Evolutionary conservation across 2,888 invertebrate species (phyloP).

Genomic region (Tenthredo notha): DNA sequence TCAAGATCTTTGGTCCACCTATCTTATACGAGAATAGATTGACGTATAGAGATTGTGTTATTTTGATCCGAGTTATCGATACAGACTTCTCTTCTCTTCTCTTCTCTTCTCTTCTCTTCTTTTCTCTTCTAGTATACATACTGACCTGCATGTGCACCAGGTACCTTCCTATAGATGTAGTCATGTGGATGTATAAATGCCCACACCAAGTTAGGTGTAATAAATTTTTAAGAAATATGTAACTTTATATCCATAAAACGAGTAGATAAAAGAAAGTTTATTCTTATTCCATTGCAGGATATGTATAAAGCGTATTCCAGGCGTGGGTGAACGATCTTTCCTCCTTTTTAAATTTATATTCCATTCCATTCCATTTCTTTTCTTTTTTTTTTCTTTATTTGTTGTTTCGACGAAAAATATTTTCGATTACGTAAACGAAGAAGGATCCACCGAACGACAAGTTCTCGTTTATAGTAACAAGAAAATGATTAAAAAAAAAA

Average conservation of each 20-base stretch:
- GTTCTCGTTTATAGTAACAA: no score
- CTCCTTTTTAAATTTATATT: neutral
- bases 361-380: neutral
- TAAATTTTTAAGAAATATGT: constrained; percentile 36
- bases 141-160: neutral
- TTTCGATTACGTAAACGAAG: no score
- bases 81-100: constrained; percentile 19
- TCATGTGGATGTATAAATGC: neutral
- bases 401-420: neutral
- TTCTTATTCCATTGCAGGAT: neutral
- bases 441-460: no score
- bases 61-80: constrained; percentile 50
- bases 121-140: no score
- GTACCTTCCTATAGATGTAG: neutral
- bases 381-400: neutral
- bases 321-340: constrained; percentile 40
- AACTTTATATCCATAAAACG: constrained; percentile 43
- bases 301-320: neutral
- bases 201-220: neutral
- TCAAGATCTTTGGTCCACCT: neutral
- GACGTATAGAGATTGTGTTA: constrained; percentile 46
- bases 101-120: neutral
- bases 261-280: constrained; percentile 22
- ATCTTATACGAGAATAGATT: constrained; percentile 25
- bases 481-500: no score